Base-by-base conservation (phyloP, 2,888 invertebrate species). In the Mantis religiosa region DNA sequence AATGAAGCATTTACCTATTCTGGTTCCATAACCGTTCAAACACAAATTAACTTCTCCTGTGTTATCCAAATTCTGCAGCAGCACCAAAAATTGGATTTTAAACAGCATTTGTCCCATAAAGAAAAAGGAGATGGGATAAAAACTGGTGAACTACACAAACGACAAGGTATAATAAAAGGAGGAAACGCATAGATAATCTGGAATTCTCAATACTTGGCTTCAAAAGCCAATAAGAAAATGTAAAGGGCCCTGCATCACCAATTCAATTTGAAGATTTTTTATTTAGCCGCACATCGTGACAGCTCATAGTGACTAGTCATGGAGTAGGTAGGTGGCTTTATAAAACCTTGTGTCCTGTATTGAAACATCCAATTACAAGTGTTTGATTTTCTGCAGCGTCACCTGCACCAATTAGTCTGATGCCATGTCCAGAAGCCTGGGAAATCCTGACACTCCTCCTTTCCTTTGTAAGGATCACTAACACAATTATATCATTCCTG, bases 331-430 rank as follows among this genome's bases (percentile, higher is more conserved):
- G 54, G 54, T 71, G 54, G 54, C 54, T 71, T 71, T 71, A 71
- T 71, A 71, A 20, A 71, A 71, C 54, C 54, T 3, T 71, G 54
- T 71, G 86, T 28, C 54, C 83, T 54, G 84, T 84, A 88, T 88
- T 88, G 88, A 88, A 88, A 88, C 88, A 84, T 88, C 84, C 88
- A 88, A 84, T 88, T 88, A 84, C 83, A 88, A 54, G 84, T 71
- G 84, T 88, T 71, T 83, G 54, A 71, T 71, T 88, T 88, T 84
- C 83, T 88, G 88, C 88, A 83, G 20, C 84, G 88, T 88, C 88
- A 88, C 30, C 47, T 47, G 82, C 28, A 27, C 88, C 88, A 84
- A 88, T 88, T 88, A 88, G 88, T 81, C 87, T 34, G 34, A 20
- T 28, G 34, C 34, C 28, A 83, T 28, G 83, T 83, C 83, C 34